phyloP scores from a whole-genome alignment of 2,113 vertebrate species.

The Mellivora capensis region DNA sequence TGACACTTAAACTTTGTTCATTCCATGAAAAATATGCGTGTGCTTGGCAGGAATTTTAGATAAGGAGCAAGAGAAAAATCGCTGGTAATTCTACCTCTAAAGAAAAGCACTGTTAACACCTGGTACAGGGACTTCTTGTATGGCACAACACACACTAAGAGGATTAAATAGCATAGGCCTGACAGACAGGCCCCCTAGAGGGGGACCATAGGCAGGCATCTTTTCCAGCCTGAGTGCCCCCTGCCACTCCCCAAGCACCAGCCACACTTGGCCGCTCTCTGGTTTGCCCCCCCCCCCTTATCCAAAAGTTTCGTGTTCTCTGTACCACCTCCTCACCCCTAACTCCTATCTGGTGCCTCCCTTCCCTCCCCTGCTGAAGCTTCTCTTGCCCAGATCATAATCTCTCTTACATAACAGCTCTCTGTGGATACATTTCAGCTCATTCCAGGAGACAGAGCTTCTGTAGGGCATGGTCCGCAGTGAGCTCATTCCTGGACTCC shows the following conservation, averaged over 20 bases:
- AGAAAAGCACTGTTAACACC: not conserved
- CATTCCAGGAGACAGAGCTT: not conserved
- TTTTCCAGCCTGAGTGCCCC: not conserved
- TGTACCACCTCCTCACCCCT: not conserved
- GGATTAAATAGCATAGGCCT: not conserved
- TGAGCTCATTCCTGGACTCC: not conserved
- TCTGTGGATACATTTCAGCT: not conserved
- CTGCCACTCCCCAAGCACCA: not conserved
- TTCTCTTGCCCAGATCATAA: not conserved
- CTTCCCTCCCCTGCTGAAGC: not conserved
- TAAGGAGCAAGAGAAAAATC: slow-evolving; percentile 13
- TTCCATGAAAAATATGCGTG: not conserved
- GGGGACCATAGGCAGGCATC: not conserved
- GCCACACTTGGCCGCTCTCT: not conserved
- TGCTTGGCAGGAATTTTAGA: not conserved
- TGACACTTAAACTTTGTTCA: not conserved
- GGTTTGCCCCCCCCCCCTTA: not conserved
- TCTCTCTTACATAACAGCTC: not conserved
- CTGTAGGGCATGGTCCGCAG: not conserved
- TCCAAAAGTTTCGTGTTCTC: not conserved
- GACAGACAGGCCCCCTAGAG: not conserved
- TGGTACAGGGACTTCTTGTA: not conserved
- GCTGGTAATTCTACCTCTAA: not conserved
- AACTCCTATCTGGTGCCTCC: not conserved
- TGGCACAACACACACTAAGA: not conserved